Evolutionary conservation across 2,113 vertebrate genomes (phyloP).

Genomic region (Eurypyga helias): DNA sequence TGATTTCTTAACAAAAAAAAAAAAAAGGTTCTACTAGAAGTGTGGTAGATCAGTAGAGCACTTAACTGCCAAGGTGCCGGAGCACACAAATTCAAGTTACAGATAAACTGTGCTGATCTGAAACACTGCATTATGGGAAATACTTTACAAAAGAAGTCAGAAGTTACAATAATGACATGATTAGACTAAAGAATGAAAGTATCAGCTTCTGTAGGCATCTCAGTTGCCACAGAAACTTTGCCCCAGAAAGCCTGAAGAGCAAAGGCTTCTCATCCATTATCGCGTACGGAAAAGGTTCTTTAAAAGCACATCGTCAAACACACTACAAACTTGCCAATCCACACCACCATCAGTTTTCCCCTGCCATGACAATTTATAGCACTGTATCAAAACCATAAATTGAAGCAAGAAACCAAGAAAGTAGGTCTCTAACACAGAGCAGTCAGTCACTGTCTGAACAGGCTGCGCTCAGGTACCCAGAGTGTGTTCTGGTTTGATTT

Average conservation of each 20-base stretch:
- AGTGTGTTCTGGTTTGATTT: background rate
- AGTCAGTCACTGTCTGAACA: background rate
- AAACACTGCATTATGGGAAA: too few species aligned
- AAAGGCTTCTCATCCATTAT: background rate
- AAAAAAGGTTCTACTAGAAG: background rate
- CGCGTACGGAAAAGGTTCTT: fast-evolving
- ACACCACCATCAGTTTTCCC: background rate
- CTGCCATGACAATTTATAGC: fast-evolving
- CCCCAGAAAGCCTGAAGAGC: background rate
- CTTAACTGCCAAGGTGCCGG: background rate
- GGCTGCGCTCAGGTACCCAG: fast-evolving
- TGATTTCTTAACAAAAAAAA: background rate
- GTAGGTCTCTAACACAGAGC: too few species aligned
- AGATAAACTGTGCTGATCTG: too few species aligned
- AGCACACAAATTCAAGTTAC: background rate
- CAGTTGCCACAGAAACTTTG: background rate
- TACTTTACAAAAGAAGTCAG: too few species aligned
- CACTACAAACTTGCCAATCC: background rate
- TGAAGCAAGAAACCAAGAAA: background rate
- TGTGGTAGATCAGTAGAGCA: background rate
- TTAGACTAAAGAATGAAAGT: background rate
- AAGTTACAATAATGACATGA: background rate
- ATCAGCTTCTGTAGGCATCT: background rate
- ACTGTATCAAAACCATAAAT: background rate
- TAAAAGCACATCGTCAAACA: fast-evolving